A percentile compares a stretch with the other conserved stretches of the same genome.
These are phyloP conservation scores for Merops nubicus DNA, from an alignment of 2,113 vertebrate genomes.

Conservation along the genomic window DNA sequence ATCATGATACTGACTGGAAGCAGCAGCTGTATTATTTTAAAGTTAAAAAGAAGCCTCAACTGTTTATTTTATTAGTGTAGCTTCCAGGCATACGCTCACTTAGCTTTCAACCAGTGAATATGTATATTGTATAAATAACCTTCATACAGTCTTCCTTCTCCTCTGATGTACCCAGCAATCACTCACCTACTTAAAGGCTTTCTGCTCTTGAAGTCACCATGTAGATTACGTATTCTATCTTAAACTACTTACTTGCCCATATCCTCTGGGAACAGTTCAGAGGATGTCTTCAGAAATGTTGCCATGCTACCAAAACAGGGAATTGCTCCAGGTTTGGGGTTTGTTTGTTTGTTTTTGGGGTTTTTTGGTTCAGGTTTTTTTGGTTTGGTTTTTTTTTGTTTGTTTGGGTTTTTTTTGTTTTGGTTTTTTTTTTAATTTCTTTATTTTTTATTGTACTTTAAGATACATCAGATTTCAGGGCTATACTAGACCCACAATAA, in stretches of 20 bases:
- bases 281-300: not conserved
- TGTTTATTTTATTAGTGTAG: conserved; percentile 42
- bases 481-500: not conserved
- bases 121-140: conserved; percentile 51
- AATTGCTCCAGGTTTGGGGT: not conserved
- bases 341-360: too few species aligned
- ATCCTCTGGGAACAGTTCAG: not conserved
- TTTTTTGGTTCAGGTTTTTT: too few species aligned
- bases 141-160: not conserved
- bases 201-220: not conserved
- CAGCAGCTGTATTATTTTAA: conserved; percentile 19
- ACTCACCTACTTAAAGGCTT: conserved; percentile 25
- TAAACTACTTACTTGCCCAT: not conserved
- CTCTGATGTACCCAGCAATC: conserved; percentile 7
- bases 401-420: too few species aligned
- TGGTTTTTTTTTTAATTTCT: too few species aligned
- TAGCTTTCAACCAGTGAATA: conserved; percentile 45
- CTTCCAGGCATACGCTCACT: conserved; percentile 39
- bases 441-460: not conserved
- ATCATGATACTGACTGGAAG: not conserved
- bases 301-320: not conserved
- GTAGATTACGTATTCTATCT: not conserved
- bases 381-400: too few species aligned
- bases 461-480: not conserved
- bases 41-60: conserved; percentile 36